Percentiles rank a stretch among this genome's conserved stretches.
Conservation (phyloP, 2,888 invertebrate genomes). For the Meta bourneti region DNA sequence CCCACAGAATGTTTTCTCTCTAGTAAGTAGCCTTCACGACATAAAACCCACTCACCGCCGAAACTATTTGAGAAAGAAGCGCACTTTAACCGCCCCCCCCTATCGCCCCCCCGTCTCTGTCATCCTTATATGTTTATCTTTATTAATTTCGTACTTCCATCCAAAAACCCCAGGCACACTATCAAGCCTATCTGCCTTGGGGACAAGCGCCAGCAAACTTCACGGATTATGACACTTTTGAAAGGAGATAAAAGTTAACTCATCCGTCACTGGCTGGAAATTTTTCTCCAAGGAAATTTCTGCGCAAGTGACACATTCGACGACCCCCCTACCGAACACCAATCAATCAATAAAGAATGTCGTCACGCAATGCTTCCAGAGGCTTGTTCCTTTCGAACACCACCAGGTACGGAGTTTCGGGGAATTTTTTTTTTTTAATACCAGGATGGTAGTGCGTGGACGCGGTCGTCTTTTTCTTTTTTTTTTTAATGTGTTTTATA, state of each 20-base stretch:
- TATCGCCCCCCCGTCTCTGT: not conserved
- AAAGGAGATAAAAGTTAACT: slow-evolving; percentile 57
- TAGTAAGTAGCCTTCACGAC: not conserved
- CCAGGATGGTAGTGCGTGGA: not conserved
- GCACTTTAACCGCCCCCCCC: not conserved
- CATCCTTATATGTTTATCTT: not conserved
- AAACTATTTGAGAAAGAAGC: not conserved
- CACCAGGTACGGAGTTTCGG: not conserved
- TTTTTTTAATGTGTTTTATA: not conserved
- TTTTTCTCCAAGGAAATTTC: slow-evolving; percentile 51
- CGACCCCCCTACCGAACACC: slow-evolving; percentile 20
- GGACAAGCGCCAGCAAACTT: slow-evolving; percentile 8
- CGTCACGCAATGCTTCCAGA: slow-evolving; percentile 20
- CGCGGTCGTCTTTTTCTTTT: not conserved
- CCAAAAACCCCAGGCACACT: not conserved
- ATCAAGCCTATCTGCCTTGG: slow-evolving; percentile 9
- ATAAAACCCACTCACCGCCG: not conserved
- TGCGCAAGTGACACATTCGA: slow-evolving; percentile 38
- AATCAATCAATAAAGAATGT: slow-evolving; percentile 65
- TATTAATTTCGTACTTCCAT: slow-evolving; percentile 11
- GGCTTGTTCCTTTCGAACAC: not conserved
- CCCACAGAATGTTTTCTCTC: not conserved
- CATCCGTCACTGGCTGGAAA: slow-evolving; percentile 70
- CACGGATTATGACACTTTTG: slow-evolving; percentile 67
- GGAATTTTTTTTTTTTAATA: not conserved